Evolutionary conservation across 1,140 invertebrate genomes (phyloP), one percentile per base, ranked within the genome.

Genomic region (Lamellibrachia luymesi): DNA sequence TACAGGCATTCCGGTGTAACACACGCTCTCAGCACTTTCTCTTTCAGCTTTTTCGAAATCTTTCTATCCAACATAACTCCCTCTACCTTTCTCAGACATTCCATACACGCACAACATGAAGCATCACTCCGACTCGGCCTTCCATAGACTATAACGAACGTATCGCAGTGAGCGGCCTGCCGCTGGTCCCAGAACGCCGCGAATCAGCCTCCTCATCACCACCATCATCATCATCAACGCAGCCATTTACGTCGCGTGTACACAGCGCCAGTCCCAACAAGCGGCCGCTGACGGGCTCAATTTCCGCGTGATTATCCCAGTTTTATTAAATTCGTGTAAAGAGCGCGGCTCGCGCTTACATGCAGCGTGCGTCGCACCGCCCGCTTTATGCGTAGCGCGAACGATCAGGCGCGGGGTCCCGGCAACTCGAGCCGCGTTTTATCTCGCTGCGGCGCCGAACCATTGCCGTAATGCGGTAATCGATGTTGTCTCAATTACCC

Each of bases 191-290:
- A 8, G 17, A 80, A 17, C 64, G 2, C 8, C 64, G 64, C 64
- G 64, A 2, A 6, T 6, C 64, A 8, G 2, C 64, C 5, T 80
- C 91, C 7, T 91, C 91, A 91, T 91, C 25, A 91, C 4, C 91
- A n/a, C 2, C 91, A 91, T 91, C 91, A 91, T 91, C 91, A 91
- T 91, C 91, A 91, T 91, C 91, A 91, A n/a, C 25, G 91, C 49
- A 10, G 51, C 22, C 91, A n/a, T 91, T 91, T 80, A 22, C 64
- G 64, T 4, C 25, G 2, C 64, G 64, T 80, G 7, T 80, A 80
- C 64, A 80, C 64, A 80, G 13, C 13, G 13, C 64, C 64, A 80
- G 64, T 80, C 25, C 64, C 64, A 80, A 80, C 64, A 80, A 80
- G 64, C 64, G 64, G 64, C 64, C 64, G 64, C 64, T 80, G 64